phyloP scores from a whole-genome alignment of 1,140 invertebrate species.

The Elymnias hypermnestra region DNA sequence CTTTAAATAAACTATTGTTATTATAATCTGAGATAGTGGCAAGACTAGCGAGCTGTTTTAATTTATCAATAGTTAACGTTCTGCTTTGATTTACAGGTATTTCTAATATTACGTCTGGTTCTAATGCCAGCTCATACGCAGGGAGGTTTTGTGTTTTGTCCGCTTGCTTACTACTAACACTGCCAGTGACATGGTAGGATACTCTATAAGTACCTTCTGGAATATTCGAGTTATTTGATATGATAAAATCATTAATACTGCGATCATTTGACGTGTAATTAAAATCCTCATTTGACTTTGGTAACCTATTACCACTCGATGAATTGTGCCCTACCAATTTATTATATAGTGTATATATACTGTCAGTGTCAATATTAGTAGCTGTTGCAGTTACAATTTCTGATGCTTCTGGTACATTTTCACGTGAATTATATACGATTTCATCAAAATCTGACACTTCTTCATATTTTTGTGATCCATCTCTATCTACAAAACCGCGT shows the following conservation, averaged over 20 bases:
- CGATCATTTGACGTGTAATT: slow-evolving; percentile 25
- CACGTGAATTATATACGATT: slow-evolving; percentile 21
- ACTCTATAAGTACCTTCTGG: slow-evolving; percentile 67
- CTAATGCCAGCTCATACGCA: slow-evolving; percentile 59
- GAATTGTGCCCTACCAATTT: slow-evolving; percentile 9
- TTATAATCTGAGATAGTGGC: slow-evolving; percentile 70
- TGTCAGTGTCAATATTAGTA: slow-evolving; percentile 19
- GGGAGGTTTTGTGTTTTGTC: slow-evolving; percentile 62
- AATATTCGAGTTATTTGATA: slow-evolving; percentile 31
- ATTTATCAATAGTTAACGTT: slow-evolving; percentile 61
- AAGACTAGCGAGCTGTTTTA: slow-evolving; percentile 72
- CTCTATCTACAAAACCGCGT: slow-evolving; percentile 45
- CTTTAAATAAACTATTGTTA: slow-evolving; percentile 67
- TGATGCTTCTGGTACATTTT: slow-evolving; percentile 27
- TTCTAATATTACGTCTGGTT: slow-evolving; percentile 64
- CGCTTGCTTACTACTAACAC: slow-evolving; percentile 66
- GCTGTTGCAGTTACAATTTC: slow-evolving; percentile 29
- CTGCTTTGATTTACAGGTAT: slow-evolving; percentile 64
- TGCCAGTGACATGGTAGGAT: slow-evolving; percentile 66
- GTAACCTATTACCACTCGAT: slow-evolving; percentile 47
- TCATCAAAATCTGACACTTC: slow-evolving; percentile 12
- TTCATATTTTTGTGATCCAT: slow-evolving; percentile 1
- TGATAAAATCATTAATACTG: slow-evolving; percentile 16
- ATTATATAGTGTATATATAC: neutral
- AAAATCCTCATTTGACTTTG: slow-evolving; percentile 57